These are phyloP conservation scores for Phyllotreta striolata DNA, from an alignment of 2,888 invertebrate species.

Conservation along the genomic window DNA sequence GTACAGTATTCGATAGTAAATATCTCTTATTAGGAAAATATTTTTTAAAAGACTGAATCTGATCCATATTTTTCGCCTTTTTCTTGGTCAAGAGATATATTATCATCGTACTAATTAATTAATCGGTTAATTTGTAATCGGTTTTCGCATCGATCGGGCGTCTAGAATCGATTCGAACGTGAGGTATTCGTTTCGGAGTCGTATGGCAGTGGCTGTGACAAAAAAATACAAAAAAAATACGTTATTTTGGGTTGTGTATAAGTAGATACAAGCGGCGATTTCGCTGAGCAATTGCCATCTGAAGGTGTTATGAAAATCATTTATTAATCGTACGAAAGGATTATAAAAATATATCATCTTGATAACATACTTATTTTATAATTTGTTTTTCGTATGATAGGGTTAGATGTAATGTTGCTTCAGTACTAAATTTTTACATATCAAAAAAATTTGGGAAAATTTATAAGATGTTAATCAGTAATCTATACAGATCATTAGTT, in stretches of 20 bases:
- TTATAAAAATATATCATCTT: too few relatives aligned
- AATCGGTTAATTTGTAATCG: too few relatives aligned
- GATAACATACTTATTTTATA: too few relatives aligned
- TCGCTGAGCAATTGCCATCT: constrained; percentile 48
- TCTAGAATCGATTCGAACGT: constrained; percentile 42
- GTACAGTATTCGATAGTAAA: constrained; percentile 10
- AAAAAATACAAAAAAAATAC: constrained; percentile 43
- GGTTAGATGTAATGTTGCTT: too few relatives aligned
- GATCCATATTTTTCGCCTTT: constrained; percentile 16
- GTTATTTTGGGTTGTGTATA: constrained; percentile 57
- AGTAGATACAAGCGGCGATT: constrained; percentile 47
- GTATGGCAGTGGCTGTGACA: constrained; percentile 60
- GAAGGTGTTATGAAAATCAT: constrained; percentile 39
- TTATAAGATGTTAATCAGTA: too few relatives aligned
- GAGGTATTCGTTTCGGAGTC: constrained; percentile 57
- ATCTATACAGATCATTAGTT: too few relatives aligned
- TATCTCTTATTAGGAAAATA: constrained; percentile 15
- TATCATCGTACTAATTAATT: constrained; percentile 11
- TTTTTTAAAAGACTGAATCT: constrained; percentile 21
- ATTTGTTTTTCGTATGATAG: too few relatives aligned
- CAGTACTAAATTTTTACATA: too few relatives aligned
- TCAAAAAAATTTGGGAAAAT: too few relatives aligned
- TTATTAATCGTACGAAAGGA: constrained; percentile 19
- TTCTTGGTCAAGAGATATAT: constrained; percentile 19
- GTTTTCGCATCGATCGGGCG: neutral